Evolutionary conservation across 2,113 vertebrate species (phyloP).

Genomic region (Trichomycterus rosablanca): DNA sequence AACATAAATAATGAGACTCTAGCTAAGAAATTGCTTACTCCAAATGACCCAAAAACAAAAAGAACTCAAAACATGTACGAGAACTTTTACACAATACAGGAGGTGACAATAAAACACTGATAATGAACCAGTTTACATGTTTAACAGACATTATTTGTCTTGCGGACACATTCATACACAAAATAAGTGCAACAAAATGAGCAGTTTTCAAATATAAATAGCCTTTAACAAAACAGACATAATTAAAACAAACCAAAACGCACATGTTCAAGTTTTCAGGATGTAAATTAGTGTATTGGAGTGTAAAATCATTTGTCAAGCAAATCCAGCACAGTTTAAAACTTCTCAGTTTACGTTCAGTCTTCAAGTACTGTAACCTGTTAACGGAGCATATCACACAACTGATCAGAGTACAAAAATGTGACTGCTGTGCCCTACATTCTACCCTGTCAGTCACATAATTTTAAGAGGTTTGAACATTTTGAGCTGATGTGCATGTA

Average conservation of each 20-base stretch:
- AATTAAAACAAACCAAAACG: neutral
- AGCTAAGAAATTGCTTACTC: neutral
- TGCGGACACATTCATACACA: neutral
- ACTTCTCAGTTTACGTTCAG: neutral
- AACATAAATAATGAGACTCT: slow-evolving; percentile 13
- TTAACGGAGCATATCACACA: no score
- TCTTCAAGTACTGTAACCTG: neutral
- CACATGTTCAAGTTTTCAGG: neutral
- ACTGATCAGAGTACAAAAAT: no score
- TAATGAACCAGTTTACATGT: no score
- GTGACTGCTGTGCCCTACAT: no score
- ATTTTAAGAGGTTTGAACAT: neutral
- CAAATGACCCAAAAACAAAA: slow-evolving; percentile 10
- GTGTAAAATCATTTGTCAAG: slow-evolving; percentile 3
- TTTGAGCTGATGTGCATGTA: neutral
- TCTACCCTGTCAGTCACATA: neutral
- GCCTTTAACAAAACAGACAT: neutral
- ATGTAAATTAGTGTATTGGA: neutral
- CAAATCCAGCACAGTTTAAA: neutral
- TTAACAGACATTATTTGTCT: neutral
- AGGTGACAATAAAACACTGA: neutral
- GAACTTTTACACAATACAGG: neutral
- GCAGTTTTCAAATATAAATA: neutral
- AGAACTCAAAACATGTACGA: slow-evolving; percentile 1
- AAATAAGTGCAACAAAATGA: neutral